phyloP scores from a whole-genome alignment of 2,113 vertebrate genomes.

The Odobenus rosmarus region DNA sequence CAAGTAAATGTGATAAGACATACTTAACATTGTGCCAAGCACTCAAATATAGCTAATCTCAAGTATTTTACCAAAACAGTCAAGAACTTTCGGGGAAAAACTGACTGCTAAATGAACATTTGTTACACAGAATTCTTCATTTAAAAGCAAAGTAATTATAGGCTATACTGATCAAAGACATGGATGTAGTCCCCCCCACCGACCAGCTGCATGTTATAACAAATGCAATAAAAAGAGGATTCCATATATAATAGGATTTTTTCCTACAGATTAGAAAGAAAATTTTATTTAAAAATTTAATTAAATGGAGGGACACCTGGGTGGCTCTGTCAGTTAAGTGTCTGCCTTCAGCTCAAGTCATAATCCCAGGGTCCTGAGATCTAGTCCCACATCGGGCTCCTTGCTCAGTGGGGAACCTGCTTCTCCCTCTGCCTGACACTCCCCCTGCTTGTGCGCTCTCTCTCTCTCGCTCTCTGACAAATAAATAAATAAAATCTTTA shows the following conservation, averaged over 20 bases:
- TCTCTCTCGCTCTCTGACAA: no score
- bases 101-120: background rate
- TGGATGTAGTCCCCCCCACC: background rate
- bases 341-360: background rate
- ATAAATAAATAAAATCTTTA: background rate
- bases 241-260: background rate
- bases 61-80: conserved; percentile 28
- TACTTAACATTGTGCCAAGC: background rate
- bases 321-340: background rate
- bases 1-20: conserved; percentile 13
- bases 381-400: background rate
- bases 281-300: conserved; percentile 21
- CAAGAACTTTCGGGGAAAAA: background rate
- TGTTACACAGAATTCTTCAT: conserved; percentile 20
- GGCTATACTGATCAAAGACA: background rate
- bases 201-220: background rate
- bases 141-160: conserved; percentile 21
- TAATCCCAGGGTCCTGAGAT: background rate
- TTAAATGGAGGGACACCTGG: background rate
- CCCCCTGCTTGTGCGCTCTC: no score
- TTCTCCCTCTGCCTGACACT: background rate
- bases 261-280: conserved; percentile 1
- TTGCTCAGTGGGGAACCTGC: background rate
- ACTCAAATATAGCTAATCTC: conserved; percentile 6
- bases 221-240: background rate